Conservation (phyloP, 2,888 invertebrate genomes). For the Dexiosoma caninum region DNA sequence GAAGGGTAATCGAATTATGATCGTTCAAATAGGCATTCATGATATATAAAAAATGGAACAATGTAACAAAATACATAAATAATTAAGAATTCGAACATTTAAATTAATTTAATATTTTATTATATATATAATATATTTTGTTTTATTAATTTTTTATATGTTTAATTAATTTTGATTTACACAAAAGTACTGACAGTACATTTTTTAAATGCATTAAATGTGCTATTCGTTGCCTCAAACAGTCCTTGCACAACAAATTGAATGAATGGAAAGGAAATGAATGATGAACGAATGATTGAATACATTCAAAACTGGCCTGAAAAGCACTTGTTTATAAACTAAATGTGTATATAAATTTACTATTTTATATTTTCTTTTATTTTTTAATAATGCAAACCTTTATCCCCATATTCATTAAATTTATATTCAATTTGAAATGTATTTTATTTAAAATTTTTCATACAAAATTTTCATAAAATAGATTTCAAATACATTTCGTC, state of each 20-base stretch:
- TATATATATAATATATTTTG: slow-evolving; percentile 18
- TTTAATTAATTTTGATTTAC: slow-evolving; percentile 46
- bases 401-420: too few species aligned
- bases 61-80: neutral
- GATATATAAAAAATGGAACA: too few species aligned
- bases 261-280: neutral
- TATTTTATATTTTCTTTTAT: slow-evolving; percentile 43
- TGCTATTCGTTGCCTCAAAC: neutral
- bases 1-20: too few species aligned
- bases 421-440: too few species aligned
- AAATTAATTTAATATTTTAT: slow-evolving; percentile 34
- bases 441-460: too few species aligned
- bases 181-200: slow-evolving; percentile 18
- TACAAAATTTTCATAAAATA: too few species aligned
- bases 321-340: slow-evolving; percentile 50
- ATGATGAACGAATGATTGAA: neutral
- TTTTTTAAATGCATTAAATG: slow-evolving; percentile 15
- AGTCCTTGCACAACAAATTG: neutral
- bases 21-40: too few species aligned
- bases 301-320: slow-evolving; percentile 12
- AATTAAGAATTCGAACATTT: slow-evolving; percentile 1
- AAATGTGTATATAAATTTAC: slow-evolving; percentile 44
- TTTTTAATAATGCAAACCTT: slow-evolving; percentile 51
- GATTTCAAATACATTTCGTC: too few species aligned
- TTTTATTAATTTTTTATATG: slow-evolving; percentile 29